A percentile compares a stretch with the other conserved stretches of the same genome.
These are phyloP conservation scores for Spodoptera frugiperda DNA, from an alignment of 1,140 invertebrate species.

Conservation along the genomic window DNA sequence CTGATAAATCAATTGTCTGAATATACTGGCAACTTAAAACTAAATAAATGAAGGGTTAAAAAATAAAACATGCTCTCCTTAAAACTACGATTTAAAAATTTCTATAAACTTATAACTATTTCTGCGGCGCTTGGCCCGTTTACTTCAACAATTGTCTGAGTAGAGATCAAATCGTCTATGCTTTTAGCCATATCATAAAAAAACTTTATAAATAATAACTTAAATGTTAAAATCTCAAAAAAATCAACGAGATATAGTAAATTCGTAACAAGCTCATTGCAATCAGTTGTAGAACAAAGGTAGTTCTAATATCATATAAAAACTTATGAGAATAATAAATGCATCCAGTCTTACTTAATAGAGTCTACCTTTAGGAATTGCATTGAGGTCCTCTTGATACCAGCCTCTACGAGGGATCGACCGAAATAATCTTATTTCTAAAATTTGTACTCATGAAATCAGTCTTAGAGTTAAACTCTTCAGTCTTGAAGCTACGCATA, in stretches of 20 bases:
- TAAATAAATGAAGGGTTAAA: conserved; percentile 61
- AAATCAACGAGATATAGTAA: conserved; percentile 44
- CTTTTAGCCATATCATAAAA: conserved; percentile 78
- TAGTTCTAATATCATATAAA: conserved; percentile 39
- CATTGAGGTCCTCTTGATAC: conserved; percentile 21
- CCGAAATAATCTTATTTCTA: not conserved
- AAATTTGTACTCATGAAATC: conserved; percentile 32
- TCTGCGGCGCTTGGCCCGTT: conserved; percentile 64
- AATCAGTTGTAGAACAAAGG: conserved; percentile 37
- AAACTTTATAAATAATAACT: conserved; percentile 53
- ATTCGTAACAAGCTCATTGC: conserved; percentile 21
- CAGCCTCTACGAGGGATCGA: not conserved
- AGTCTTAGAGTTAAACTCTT: conserved; percentile 25
- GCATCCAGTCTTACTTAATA: conserved; percentile 34
- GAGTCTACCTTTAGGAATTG: conserved; percentile 25
- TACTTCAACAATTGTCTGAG: conserved; percentile 81
- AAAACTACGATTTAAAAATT: conserved; percentile 63
- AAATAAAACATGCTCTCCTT: conserved; percentile 81
- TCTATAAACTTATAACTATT: conserved; percentile 58
- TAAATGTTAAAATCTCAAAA: conserved; percentile 41
- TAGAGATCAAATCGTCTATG: conserved; percentile 77
- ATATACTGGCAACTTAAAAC: conserved; percentile 53
- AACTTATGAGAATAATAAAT: conserved; percentile 15
- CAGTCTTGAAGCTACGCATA: conserved; percentile 32
- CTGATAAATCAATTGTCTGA: conserved; percentile 56